These are phyloP conservation scores for Antennarius striatus DNA, from an alignment of 2,113 vertebrate species.

Conservation along the genomic window DNA sequence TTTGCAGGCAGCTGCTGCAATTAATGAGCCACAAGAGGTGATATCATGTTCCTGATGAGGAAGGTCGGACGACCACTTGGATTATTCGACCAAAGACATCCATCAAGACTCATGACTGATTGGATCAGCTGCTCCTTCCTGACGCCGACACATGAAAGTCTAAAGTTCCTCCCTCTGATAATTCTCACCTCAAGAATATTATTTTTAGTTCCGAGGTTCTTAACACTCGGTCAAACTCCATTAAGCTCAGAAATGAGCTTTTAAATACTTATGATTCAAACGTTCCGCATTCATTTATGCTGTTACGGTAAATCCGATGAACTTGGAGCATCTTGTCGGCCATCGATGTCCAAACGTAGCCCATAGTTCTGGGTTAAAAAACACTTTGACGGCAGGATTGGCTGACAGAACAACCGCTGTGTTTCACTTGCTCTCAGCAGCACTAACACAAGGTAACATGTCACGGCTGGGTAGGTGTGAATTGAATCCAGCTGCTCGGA, in stretches of 20 bases:
- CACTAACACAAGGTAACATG: constrained; percentile 65
- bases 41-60: neutral
- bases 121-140: constrained; percentile 47
- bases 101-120: constrained; percentile 19
- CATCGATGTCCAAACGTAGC: constrained; percentile 4
- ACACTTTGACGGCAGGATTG: constrained; percentile 55
- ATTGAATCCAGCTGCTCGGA: constrained; percentile 73
- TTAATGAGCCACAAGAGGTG: constrained; percentile 7
- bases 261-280: constrained; percentile 66
- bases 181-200: constrained; percentile 36
- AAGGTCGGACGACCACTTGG: constrained; percentile 4
- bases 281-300: constrained; percentile 30
- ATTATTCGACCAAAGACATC: constrained; percentile 23
- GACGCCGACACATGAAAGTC: constrained; percentile 31
- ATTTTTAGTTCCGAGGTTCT: constrained; percentile 58
- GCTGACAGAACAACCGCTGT: constrained; percentile 29
- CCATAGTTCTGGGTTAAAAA: constrained; percentile 15
- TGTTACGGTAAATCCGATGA: constrained; percentile 55
- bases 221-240: constrained; percentile 54
- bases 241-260: constrained; percentile 70
- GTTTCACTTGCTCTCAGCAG: constrained; percentile 60
- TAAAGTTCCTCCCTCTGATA: constrained; percentile 36
- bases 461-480: constrained; percentile 73
- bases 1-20: constrained; percentile 4
- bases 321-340: neutral